Conservation (phyloP, 2,113 vertebrate genomes). For the Gymnorhina tibicen region DNA sequence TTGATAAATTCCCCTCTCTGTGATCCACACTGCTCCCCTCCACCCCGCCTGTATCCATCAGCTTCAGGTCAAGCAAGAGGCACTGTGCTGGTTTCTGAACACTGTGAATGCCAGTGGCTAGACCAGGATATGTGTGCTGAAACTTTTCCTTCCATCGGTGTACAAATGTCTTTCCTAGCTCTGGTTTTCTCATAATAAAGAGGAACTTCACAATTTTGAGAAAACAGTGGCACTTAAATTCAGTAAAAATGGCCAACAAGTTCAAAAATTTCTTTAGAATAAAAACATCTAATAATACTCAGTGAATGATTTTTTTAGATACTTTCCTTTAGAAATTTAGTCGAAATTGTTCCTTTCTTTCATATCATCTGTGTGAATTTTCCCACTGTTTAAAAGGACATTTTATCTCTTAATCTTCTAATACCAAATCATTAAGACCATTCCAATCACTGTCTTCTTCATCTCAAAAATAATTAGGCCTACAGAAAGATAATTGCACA, state of each 20-base stretch:
- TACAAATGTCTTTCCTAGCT: not conserved
- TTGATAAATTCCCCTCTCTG: constrained; percentile 17
- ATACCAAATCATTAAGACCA: not conserved
- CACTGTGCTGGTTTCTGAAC: not conserved
- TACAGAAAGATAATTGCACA: not conserved
- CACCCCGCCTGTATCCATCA: not conserved
- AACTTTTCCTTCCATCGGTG: not conserved
- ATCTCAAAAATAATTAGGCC: not conserved
- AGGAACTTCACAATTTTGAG: not conserved
- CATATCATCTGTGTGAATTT: not conserved
- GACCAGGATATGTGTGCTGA: not conserved
- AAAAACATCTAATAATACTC: not conserved
- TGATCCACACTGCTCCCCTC: not conserved
- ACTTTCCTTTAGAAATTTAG: not conserved
- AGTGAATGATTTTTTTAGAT: not conserved
- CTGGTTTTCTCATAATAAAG: not conserved
- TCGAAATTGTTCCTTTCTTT: not conserved
- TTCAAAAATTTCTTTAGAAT: not conserved
- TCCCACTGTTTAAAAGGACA: not conserved
- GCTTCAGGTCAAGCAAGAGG: constrained; percentile 22
- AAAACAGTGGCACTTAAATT: not conserved
- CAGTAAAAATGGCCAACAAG: not conserved
- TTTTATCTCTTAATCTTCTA: not conserved
- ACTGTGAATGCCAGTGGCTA: not conserved
- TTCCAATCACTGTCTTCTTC: not conserved